Percentiles rank a stretch among this genome's conserved stretches.
Conservation (phyloP, 53 echinoderm and acorn worm genomes). For the Mesocentrotus franciscanus region DNA sequence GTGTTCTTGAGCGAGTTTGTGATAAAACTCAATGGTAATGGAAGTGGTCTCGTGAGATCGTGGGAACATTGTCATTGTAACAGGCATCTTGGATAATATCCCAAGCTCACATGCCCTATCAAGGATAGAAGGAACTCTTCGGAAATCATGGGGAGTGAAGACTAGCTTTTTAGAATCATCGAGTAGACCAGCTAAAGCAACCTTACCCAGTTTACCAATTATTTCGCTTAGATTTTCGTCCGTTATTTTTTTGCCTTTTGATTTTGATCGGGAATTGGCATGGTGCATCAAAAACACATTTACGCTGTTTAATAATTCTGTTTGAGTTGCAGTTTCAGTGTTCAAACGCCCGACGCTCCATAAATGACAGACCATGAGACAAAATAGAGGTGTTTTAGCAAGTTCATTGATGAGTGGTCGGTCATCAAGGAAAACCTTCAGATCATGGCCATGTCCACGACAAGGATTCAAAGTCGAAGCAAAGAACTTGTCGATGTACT, state of each 20-base stretch:
- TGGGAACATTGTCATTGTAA: neutral
- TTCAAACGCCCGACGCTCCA: neutral
- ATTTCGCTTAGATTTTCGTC: neutral
- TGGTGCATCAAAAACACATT: neutral
- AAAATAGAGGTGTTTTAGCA: neutral
- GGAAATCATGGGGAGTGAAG: neutral
- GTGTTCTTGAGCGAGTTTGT: too few relatives aligned
- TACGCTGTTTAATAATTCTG: neutral
- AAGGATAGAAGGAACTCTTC: neutral
- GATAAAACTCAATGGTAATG: too few relatives aligned
- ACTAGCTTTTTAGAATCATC: neutral
- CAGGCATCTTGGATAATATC: neutral
- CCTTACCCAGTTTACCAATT: neutral
- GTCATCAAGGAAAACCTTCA: neutral
- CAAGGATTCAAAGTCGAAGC: neutral
- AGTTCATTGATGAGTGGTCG: neutral
- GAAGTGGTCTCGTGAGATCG: neutral
- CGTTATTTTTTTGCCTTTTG: neutral
- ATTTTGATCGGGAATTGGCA: neutral
- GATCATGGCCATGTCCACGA: neutral
- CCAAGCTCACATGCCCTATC: neutral
- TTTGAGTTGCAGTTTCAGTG: neutral
- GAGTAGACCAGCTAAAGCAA: neutral
- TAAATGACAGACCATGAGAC: neutral
- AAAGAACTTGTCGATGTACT: neutral